Percentiles rank a stretch among this genome's conserved stretches.
Evolutionary conservation across 2,888 invertebrate genomes (phyloP).

Genomic region (Protonemura montana): DNA sequence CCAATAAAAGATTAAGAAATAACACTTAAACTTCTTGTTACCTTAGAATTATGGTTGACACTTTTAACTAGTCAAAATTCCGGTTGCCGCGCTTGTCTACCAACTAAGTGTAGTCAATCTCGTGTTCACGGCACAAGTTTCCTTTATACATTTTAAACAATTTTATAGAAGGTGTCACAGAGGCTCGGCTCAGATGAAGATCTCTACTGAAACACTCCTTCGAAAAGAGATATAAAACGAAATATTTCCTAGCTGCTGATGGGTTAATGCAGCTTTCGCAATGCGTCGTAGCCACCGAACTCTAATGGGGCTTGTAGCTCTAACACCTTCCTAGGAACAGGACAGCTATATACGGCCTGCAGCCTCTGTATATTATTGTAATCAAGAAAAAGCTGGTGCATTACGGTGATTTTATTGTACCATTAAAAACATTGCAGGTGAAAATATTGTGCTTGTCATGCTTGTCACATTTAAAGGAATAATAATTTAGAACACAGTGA

Average conservation of each 20-base stretch:
- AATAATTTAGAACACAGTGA: not conserved
- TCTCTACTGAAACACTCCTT: not conserved
- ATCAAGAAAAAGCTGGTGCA: not conserved
- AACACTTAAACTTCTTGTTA: slow-evolving; percentile 35
- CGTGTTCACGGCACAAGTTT: not conserved
- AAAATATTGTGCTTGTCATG: not conserved
- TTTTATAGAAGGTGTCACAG: slow-evolving; percentile 35
- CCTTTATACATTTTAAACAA: slow-evolving; percentile 22
- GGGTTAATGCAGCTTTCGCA: not conserved
- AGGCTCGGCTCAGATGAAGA: not conserved
- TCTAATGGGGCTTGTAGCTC: not conserved
- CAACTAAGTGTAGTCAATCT: not conserved
- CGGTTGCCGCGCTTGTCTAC: slow-evolving; percentile 22
- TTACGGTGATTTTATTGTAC: slow-evolving; percentile 7
- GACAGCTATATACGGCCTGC: not conserved
- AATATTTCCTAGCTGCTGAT: not conserved
- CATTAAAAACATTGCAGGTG: not conserved
- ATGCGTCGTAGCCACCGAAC: not conserved
- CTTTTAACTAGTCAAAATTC: slow-evolving; percentile 21
- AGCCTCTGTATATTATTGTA: not conserved
- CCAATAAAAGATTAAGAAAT: slow-evolving; percentile 32
- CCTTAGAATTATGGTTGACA: slow-evolving; percentile 30
- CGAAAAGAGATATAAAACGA: not conserved
- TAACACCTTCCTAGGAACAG: not conserved
- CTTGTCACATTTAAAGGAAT: not conserved